Conservation (phyloP, 2,113 vertebrate species). For the Varanus salvator region DNA sequence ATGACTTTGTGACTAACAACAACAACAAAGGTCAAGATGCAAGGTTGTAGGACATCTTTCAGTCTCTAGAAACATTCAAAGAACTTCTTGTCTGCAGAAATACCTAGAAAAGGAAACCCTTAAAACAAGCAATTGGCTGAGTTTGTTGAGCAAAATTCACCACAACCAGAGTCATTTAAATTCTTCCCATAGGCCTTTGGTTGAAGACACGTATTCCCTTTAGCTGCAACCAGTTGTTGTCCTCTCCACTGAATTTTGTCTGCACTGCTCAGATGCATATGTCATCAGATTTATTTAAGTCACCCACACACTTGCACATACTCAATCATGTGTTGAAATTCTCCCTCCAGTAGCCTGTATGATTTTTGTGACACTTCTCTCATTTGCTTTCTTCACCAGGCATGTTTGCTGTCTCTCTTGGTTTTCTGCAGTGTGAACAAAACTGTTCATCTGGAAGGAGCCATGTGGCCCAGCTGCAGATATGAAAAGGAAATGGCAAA, state of each 20-base stretch:
- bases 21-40: too few species aligned
- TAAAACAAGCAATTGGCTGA: not conserved
- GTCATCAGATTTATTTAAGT: not conserved
- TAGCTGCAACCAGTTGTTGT: not conserved
- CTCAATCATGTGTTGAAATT: not conserved
- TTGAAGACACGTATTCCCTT: not conserved
- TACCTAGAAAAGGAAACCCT: too few species aligned
- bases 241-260: not conserved
- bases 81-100: too few species aligned
- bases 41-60: too few species aligned
- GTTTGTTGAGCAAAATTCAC: not conserved
- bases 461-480: not conserved
- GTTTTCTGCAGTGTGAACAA: not conserved
- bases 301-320: not conserved
- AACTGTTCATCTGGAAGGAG: not conserved
- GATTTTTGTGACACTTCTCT: not conserved
- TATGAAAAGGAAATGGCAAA: not conserved
- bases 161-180: not conserved
- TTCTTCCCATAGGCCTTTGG: not conserved
- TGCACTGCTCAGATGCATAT: not conserved
- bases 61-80: too few species aligned
- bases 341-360: not conserved
- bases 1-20: too few species aligned
- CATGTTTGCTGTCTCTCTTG: not conserved
- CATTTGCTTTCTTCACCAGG: not conserved